Evolutionary conservation across 2,888 invertebrate genomes (phyloP), one percentile per base, ranked within the genome.

Genomic region (Eupsilia transversa): DNA sequence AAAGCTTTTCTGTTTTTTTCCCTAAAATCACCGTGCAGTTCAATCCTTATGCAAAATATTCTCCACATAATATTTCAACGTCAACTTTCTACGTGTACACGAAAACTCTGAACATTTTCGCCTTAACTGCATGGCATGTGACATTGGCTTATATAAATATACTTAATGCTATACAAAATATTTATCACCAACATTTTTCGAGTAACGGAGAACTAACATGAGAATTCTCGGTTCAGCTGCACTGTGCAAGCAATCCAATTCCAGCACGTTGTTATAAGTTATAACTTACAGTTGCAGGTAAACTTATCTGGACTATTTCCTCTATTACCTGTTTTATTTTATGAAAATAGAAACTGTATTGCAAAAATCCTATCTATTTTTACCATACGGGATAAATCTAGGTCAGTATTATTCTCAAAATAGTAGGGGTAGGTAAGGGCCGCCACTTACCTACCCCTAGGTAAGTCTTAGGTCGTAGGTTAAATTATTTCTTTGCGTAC

Each of bases 101-200:
- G 74, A 64, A 86, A 86, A 74, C 80, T 81, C 82, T 61, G 67
- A 79, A 72, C n/a, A 80, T 84, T 74, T 83, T 81, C 49, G 2
- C 71, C 54, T 30, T 57, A 68, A 69, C 30, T 54, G 23, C 57
- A 68, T 57, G 70, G 70, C 72, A 76, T 73, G 60, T 82, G 80
- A 71, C 81, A 65, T n/a, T n/a, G 57, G 54, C 72, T 72, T 61
- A 64, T 49, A 70, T 64, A 68, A 60, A 70, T 67, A 7, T 78
- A 64, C 35, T 67, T 83, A 67, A 67, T 59, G 12, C 43, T 57
- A 33, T 30, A 59, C 38, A 33, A 38, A 65, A 79, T 68, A 71
- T 81, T 68, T 83, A 54, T 74, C 38, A 49, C 43, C 33, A 27
- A 68, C 17, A 83, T 68, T 68, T 79, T 71, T 74, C 43, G n/a